A percentile compares a stretch with the other conserved stretches of the same genome.
phyloP scores from a whole-genome alignment of 2,113 vertebrate genomes.

The Poeciliopsis prolifica region DNA sequence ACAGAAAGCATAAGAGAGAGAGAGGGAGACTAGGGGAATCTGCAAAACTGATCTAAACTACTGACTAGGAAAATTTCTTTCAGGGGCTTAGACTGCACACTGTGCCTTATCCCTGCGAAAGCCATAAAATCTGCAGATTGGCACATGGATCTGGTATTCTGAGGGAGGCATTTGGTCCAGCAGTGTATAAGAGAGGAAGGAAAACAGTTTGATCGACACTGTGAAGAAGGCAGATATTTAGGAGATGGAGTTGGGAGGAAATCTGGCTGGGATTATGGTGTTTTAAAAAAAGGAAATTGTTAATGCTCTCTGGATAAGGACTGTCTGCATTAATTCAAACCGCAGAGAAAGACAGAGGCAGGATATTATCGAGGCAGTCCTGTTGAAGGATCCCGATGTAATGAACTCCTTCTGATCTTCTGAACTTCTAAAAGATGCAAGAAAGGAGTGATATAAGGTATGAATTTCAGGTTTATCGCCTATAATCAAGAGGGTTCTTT shows the following conservation, averaged over 20 bases:
- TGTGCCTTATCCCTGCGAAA: constrained; percentile 70
- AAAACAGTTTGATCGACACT: neutral
- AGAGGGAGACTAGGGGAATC: constrained; percentile 44
- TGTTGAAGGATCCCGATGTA: constrained; percentile 48
- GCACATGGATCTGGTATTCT: constrained; percentile 69
- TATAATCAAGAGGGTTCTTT: constrained; percentile 7
- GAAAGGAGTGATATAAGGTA: constrained; percentile 1
- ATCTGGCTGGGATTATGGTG: constrained; percentile 27
- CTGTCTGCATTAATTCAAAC: constrained; percentile 65
- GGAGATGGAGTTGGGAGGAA: constrained; percentile 6
- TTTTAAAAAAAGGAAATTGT: constrained; percentile 46
- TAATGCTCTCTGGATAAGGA: constrained; percentile 66
- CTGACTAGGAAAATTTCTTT: constrained; percentile 57
- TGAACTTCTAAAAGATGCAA: constrained; percentile 5
- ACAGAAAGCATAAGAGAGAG: constrained; percentile 41
- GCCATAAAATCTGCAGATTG: constrained; percentile 70
- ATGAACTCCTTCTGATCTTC: constrained; percentile 59
- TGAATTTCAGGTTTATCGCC: constrained; percentile 7
- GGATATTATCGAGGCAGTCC: constrained; percentile 35
- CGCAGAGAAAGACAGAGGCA: constrained; percentile 46
- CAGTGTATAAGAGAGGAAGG: constrained; percentile 21
- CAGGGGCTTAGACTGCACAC: constrained; percentile 60
- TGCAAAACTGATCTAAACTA: constrained; percentile 66
- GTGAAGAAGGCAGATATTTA: constrained; percentile 6
- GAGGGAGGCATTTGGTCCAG: constrained; percentile 60